Evolutionary conservation across 2,113 vertebrate genomes (phyloP).

Genomic region (Carettochelys insculpta): DNA sequence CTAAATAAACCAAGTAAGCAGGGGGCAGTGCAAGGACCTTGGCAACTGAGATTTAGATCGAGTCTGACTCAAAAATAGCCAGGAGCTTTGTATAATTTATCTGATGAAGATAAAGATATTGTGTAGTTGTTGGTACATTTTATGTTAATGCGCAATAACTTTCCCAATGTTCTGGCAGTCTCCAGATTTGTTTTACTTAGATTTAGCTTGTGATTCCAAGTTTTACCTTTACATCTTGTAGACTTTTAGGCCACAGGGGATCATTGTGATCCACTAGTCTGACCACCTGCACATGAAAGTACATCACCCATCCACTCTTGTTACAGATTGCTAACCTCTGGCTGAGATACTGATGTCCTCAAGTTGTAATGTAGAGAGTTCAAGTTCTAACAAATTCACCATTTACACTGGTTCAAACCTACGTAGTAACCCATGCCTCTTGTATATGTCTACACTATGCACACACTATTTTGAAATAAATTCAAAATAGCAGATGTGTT

Average conservation of each 20-base stretch:
- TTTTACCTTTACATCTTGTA: constrained; percentile 25
- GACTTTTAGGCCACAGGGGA: neutral
- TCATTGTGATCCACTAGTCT: neutral
- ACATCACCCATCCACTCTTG: neutral
- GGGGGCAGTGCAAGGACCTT: neutral
- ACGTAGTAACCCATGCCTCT: neutral
- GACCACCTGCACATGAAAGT: neutral
- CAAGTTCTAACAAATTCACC: neutral
- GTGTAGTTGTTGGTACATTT: neutral
- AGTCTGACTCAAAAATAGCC: neutral
- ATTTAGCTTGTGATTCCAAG: constrained; percentile 6
- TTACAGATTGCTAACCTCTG: neutral
- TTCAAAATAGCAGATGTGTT: too few relatives aligned
- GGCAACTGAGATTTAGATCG: neutral
- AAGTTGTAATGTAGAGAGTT: neutral
- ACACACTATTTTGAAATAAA: too few relatives aligned
- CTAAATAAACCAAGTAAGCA: neutral
- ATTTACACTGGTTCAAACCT: neutral
- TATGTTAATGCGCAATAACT: neutral
- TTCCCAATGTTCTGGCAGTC: neutral
- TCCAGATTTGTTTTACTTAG: neutral
- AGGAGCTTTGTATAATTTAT: neutral
- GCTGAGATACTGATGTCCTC: neutral
- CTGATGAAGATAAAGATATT: neutral
- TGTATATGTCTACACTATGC: too few relatives aligned